phyloP scores from a whole-genome alignment of 2,888 invertebrate genomes.

The Tetheella fluctuosa region DNA sequence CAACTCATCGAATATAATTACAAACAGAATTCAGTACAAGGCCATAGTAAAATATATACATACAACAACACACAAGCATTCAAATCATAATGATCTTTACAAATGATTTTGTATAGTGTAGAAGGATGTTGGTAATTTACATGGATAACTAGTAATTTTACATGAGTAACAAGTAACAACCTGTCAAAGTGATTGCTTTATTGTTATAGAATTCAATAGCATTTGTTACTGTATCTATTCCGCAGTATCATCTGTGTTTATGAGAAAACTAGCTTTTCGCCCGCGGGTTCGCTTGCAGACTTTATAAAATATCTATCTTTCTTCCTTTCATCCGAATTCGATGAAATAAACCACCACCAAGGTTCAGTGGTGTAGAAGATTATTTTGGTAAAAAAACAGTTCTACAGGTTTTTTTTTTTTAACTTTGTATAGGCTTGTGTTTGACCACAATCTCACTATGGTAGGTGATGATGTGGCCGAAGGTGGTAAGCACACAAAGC shows the following conservation, averaged over 20 bases:
- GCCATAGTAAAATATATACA: not conserved
- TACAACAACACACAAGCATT: not conserved
- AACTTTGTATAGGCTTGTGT: too few relatives aligned
- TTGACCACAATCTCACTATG: too few relatives aligned
- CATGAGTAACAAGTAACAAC: not conserved
- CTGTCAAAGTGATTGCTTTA: not conserved
- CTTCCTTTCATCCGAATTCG: too few relatives aligned
- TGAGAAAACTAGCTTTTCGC: too few relatives aligned
- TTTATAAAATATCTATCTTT: too few relatives aligned
- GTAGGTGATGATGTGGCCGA: too few relatives aligned
- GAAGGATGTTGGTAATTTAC: not conserved
- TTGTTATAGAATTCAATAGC: conserved; percentile 1
- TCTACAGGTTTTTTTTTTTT: too few relatives aligned
- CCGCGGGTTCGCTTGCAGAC: too few relatives aligned
- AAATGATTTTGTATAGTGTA: not conserved
- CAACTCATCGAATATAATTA: not conserved
- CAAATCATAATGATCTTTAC: conserved; percentile 1
- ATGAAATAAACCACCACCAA: too few relatives aligned
- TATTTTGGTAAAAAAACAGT: too few relatives aligned
- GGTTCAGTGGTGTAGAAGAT: too few relatives aligned
- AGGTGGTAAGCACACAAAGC: too few relatives aligned
- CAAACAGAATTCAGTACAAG: not conserved
- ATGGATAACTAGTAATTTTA: not conserved
- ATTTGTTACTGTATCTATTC: not conserved
- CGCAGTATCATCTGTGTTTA: not conserved